Percentiles rank a stretch among this genome's conserved stretches.
phyloP scores from a whole-genome alignment of 2,113 vertebrate genomes.

The Pluvianellus socialis region DNA sequence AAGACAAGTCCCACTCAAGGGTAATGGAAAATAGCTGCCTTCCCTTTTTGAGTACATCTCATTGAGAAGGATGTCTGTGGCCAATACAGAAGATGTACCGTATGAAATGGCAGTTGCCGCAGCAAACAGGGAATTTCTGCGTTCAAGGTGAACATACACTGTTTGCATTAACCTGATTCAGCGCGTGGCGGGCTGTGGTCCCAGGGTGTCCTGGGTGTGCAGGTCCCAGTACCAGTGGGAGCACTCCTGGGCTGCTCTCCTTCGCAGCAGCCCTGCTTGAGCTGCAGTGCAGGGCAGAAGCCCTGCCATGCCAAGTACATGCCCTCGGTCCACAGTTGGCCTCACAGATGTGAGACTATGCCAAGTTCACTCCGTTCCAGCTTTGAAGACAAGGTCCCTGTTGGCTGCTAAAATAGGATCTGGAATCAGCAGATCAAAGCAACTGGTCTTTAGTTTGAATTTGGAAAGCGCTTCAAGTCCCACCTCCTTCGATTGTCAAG shows the following conservation, averaged over 20 bases:
- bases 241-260: background rate
- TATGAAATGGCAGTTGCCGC: background rate
- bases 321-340: background rate
- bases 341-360: rapidly evolving
- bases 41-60: background rate
- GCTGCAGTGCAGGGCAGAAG: background rate
- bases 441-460: background rate
- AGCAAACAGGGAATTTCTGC: background rate
- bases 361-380: background rate
- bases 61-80: background rate
- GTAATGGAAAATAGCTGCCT: background rate
- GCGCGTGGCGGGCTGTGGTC: rapidly evolving
- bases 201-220: too few relatives aligned
- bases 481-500: background rate
- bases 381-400: background rate
- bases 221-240: background rate
- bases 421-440: background rate
- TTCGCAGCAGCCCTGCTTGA: background rate
- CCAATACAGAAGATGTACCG: background rate
- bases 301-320: background rate
- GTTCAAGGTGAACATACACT: background rate
- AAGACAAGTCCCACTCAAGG: background rate
- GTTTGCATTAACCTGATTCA: background rate
- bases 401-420: background rate
- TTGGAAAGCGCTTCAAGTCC: background rate